These are phyloP conservation scores for Monochamus alternatus DNA, from an alignment of 2,888 invertebrate species.

Conservation along the genomic window DNA sequence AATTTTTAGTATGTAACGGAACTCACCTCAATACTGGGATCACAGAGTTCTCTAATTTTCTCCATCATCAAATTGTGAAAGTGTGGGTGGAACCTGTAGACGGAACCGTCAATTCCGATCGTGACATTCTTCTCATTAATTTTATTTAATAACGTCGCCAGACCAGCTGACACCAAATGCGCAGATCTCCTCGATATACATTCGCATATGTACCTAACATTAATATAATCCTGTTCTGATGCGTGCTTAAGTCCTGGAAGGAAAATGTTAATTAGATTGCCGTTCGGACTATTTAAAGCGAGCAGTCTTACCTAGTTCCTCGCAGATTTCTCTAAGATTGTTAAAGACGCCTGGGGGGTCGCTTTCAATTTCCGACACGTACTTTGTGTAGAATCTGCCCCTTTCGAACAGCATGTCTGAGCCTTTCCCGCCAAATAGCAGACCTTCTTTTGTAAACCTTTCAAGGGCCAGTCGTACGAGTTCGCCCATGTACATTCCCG, in stretches of 20 bases:
- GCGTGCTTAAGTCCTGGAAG: slow-evolving; percentile 78
- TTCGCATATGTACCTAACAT: slow-evolving; percentile 94
- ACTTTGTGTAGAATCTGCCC: slow-evolving; percentile 72
- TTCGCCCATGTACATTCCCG: slow-evolving; percentile 99
- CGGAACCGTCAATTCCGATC: slow-evolving; percentile 97
- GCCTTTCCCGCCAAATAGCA: slow-evolving; percentile 89
- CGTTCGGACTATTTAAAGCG: background rate
- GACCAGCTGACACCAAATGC: slow-evolving; percentile 92
- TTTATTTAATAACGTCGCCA: slow-evolving; percentile 91
- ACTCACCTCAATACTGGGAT: slow-evolving; percentile 48
- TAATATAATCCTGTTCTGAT: slow-evolving; percentile 92
- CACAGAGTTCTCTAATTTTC: slow-evolving; percentile 49
- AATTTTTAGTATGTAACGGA: background rate
- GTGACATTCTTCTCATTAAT: slow-evolving; percentile 91
- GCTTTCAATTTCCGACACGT: slow-evolving; percentile 63
- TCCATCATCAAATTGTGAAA: slow-evolving; percentile 73
- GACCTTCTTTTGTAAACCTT: slow-evolving; percentile 84
- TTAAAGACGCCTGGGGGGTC: slow-evolving; percentile 86
- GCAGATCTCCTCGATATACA: slow-evolving; percentile 95
- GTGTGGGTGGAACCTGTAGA: slow-evolving; percentile 97
- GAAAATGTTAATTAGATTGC: background rate
- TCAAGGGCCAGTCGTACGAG: slow-evolving; percentile 90
- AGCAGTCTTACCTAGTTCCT: slow-evolving; percentile 74
- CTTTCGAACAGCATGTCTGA: slow-evolving; percentile 85
- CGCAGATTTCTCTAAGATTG: slow-evolving; percentile 86